phyloP scores from a whole-genome alignment of 2,797 vertebrate species.

The Periparus ater region DNA sequence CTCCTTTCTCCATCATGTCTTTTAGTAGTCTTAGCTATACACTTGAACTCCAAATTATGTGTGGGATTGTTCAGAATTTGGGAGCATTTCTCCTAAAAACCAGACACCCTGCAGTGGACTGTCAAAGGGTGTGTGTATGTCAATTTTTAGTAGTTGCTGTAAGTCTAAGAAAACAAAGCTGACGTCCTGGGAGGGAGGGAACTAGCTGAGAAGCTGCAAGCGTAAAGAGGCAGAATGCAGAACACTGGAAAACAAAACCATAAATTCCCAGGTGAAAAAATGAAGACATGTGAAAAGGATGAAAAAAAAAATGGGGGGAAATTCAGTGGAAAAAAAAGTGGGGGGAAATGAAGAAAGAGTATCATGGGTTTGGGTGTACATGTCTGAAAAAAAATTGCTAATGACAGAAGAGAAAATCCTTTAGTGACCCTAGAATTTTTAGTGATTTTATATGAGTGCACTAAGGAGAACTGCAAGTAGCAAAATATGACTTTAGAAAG shows the following conservation, averaged over 20 bases:
- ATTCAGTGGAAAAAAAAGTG: neutral
- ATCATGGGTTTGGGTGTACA: neutral
- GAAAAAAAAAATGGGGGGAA: rapidly evolving
- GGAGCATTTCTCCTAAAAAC: neutral
- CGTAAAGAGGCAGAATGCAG: neutral
- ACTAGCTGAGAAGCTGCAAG: neutral
- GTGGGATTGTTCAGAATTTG: neutral
- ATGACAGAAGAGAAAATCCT: neutral
- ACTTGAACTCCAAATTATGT: neutral
- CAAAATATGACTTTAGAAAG: neutral
- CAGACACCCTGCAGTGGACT: neutral
- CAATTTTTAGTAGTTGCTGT: neutral
- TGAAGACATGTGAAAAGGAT: neutral
- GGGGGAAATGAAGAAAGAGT: neutral
- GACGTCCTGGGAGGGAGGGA: neutral
- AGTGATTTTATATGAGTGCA: neutral
- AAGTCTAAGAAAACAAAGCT: neutral
- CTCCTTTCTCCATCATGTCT: neutral
- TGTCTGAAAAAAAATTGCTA: neutral
- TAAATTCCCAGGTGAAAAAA: neutral
- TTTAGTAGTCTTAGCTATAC: neutral
- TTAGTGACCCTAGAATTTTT: neutral
- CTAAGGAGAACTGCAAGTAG: neutral
- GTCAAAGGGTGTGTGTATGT: neutral
- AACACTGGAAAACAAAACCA: neutral